These are phyloP conservation scores for Corythornis vintsioides DNA, from an alignment of 2,113 vertebrate genomes.

Conservation along the genomic window DNA sequence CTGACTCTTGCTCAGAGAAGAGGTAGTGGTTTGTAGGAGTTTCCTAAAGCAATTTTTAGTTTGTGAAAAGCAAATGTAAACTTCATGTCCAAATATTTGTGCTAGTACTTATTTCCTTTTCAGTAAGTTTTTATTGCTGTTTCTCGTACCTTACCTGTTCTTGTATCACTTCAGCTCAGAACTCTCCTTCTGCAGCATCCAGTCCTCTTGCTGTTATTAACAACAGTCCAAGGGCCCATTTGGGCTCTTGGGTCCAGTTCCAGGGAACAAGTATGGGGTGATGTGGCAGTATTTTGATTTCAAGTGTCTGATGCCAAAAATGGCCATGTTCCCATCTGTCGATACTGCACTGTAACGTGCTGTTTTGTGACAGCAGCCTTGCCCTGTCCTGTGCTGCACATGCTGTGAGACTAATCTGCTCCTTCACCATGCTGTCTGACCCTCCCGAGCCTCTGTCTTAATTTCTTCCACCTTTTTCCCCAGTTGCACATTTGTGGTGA, in stretches of 20 bases:
- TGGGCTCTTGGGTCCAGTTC: neutral
- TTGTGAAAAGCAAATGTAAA: neutral
- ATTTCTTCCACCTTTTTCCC: neutral
- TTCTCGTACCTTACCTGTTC: neutral
- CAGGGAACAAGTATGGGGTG: neutral
- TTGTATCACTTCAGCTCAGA: neutral
- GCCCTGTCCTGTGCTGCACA: neutral
- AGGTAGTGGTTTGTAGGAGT: neutral
- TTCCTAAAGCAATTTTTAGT: neutral
- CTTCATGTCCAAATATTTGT: fast-evolving
- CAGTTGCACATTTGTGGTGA: fast-evolving
- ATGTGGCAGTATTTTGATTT: neutral
- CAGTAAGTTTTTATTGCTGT: neutral
- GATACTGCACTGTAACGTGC: neutral
- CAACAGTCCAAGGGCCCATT: neutral
- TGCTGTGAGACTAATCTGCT: neutral
- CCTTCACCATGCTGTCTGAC: neutral
- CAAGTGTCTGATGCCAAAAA: neutral
- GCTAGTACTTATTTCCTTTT: neutral
- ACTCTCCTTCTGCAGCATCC: neutral
- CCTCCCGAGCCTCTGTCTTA: neutral
- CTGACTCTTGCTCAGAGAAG: neutral
- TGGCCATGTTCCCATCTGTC: neutral
- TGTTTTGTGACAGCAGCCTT: neutral
- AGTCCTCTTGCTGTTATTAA: neutral